Conservation (phyloP, 2,113 vertebrate genomes). For the Ceyx cyanopectus region DNA sequence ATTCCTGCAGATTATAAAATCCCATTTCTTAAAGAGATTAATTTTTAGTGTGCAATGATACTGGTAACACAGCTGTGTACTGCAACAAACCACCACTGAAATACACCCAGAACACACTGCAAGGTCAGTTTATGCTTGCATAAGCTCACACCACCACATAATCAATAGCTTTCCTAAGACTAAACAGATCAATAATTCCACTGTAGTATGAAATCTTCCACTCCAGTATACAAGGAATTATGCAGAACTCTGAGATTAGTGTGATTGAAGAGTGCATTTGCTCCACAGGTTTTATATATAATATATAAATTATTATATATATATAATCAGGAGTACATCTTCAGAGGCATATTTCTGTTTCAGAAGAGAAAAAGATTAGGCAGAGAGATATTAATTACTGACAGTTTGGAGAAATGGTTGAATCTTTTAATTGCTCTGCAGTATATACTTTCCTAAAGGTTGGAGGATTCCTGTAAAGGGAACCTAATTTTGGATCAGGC, state of each 20-base stretch:
- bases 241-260: neutral
- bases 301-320: neutral
- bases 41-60: neutral
- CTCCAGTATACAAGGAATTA: neutral
- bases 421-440: constrained; percentile 15
- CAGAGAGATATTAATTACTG: neutral
- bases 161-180: constrained; percentile 35
- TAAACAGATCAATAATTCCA: constrained; percentile 33
- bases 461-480: neutral
- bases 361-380: neutral
- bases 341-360: neutral
- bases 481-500: constrained; percentile 12
- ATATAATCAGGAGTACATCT: neutral
- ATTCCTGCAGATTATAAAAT: neutral
- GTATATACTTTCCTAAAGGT: neutral
- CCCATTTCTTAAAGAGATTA: neutral
- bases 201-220: constrained; percentile 16
- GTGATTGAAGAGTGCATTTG: neutral
- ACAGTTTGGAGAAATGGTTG: neutral
- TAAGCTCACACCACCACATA: neutral
- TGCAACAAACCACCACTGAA: neutral
- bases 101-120: constrained; percentile 3
- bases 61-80: neutral
- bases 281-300: neutral
- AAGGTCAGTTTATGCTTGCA: constrained; percentile 40